A percentile compares a stretch with the other conserved stretches of the same genome.
Evolutionary conservation across 2,113 vertebrate genomes (phyloP).

Genomic region (Albula goreensis): DNA sequence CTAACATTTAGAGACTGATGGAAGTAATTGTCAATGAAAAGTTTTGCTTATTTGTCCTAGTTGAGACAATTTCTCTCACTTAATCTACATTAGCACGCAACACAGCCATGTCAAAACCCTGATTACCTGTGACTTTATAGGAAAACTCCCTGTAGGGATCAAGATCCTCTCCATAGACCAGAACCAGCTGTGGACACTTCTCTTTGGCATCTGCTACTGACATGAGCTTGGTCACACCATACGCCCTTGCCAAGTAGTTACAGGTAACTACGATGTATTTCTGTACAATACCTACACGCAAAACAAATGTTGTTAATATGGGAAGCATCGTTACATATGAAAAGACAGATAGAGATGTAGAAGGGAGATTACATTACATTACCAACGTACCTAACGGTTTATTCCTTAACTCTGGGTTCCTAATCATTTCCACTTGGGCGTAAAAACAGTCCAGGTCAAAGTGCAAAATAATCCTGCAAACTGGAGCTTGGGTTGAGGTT

Average conservation of each 20-base stretch:
- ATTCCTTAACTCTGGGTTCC: constrained; percentile 75
- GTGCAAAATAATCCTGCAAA: constrained; percentile 74
- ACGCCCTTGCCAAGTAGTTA: constrained; percentile 84
- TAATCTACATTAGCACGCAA: neutral
- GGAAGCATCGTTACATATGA: no score
- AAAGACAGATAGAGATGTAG: no score
- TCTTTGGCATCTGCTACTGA: constrained; percentile 76
- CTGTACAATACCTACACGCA: constrained; percentile 80
- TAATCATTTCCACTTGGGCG: constrained; percentile 90
- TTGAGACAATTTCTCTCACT: neutral
- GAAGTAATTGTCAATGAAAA: no score
- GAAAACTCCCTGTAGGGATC: constrained; percentile 85
- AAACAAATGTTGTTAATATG: neutral
- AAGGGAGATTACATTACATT: no score
- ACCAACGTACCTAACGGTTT: constrained; percentile 77
- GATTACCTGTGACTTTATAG: constrained; percentile 85
- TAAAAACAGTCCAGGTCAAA: constrained; percentile 92
- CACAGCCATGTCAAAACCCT: neutral
- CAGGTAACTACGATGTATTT: constrained; percentile 84
- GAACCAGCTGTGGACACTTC: constrained; percentile 80
- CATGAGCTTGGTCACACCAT: constrained; percentile 82
- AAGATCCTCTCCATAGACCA: constrained; percentile 90
- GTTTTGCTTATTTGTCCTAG: no score
- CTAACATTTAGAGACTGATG: no score
- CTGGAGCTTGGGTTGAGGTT: neutral